Conservation (phyloP, 2,113 vertebrate species). For the Equus przewalskii region DNA sequence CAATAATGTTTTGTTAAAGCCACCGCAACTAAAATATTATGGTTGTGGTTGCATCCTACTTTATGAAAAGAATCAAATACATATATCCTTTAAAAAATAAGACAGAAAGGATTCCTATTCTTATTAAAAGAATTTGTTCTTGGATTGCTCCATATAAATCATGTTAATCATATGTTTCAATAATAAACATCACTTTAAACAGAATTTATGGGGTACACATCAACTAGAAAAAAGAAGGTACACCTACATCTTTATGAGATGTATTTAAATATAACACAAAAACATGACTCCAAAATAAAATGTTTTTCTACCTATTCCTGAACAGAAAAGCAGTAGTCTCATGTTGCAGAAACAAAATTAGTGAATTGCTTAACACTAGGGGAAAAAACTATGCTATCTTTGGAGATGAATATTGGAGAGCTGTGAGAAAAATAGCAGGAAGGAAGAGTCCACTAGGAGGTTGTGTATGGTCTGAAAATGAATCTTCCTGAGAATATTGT, state of each 20-base stretch:
- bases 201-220: neutral
- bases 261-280: conserved; percentile 39
- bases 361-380: neutral
- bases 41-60: neutral
- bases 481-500: neutral
- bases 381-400: neutral
- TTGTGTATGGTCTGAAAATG: neutral
- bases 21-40: neutral
- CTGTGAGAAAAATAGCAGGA: neutral
- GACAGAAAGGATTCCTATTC: neutral
- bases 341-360: neutral
- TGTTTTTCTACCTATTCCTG: neutral
- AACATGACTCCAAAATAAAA: neutral
- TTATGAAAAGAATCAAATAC: conserved; percentile 31
- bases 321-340: neutral
- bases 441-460: neutral
- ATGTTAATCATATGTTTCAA: neutral
- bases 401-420: neutral
- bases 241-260: neutral
- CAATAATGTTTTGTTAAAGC: neutral
- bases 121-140: neutral
- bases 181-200: neutral
- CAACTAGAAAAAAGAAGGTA: neutral
- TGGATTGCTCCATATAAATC: neutral
- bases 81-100: neutral